Conservation (phyloP, 1,140 invertebrate species). For the Zaprionus africanus region DNA sequence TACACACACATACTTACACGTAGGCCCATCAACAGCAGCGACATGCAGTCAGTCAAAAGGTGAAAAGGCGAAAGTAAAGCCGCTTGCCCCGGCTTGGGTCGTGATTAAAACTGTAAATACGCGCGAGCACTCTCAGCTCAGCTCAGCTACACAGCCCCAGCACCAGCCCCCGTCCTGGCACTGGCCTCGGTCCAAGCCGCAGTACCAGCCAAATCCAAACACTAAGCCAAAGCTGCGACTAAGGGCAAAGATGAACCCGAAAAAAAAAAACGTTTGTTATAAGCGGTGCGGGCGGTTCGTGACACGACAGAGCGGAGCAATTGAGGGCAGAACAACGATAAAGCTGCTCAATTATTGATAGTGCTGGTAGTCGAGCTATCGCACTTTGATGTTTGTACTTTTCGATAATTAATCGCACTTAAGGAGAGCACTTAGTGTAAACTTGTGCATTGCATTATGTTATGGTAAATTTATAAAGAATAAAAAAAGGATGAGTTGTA, state of each 20-base stretch:
- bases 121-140: slow-evolving; percentile 24
- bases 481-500: too few species aligned
- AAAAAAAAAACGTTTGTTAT: neutral
- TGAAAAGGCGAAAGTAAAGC: slow-evolving; percentile 57
- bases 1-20: slow-evolving; percentile 10
- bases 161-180: neutral
- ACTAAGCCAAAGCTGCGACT: neutral
- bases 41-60: slow-evolving; percentile 43
- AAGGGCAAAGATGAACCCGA: neutral
- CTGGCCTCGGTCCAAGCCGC: neutral
- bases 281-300: neutral
- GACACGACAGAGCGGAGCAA: neutral
- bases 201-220: slow-evolving; percentile 1
- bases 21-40: slow-evolving; percentile 14
- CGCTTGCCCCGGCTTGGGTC: slow-evolving; percentile 36
- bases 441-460: too few species aligned
- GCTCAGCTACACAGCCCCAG: neutral
- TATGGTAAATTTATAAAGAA: too few species aligned
- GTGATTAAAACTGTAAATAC: slow-evolving; percentile 70
- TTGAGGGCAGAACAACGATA: too few species aligned
- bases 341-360: too few species aligned
- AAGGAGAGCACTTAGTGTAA: too few species aligned
- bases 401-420: too few species aligned
- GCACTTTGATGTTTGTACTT: too few species aligned
- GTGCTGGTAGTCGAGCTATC: too few species aligned